Base-by-base conservation (phyloP, 2,888 invertebrate species). In the Tupiocoris notatus region DNA sequence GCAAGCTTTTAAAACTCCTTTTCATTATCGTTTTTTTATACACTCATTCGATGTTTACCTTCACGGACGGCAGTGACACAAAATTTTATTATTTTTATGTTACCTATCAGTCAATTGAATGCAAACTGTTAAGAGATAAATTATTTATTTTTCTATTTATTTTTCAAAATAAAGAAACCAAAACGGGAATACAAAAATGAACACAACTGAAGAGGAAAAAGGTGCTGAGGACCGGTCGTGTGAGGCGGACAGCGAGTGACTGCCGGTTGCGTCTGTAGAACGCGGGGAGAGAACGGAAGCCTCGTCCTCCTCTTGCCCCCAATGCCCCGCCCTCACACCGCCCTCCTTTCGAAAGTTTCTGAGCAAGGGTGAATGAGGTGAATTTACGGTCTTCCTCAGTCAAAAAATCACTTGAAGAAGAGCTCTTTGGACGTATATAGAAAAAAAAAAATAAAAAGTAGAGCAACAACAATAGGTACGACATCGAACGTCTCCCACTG, bases 191-290 rank as follows among this genome's bases (percentile, higher is more conserved):
- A 59, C 59, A 71, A 12, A 73, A 62, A 59, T 58, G 22, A 58
- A 70, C 57, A 67, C 25, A 70, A 73, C 73, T 73, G 73, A 73
- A 62, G 73, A 73, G 73, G 73, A 56, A 39, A n/a, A 39, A 39
- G 39, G 39, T 39, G 39, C 39, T 39, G 39, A 39, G 73, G 73
- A 73, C 73, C 73, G 73, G 73, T 73, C 39, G 39, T 73, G 73
- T 73, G 18, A 61, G 73, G 73, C 73, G 73, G 73, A 73, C 73
- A 73, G 62, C 73, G 73, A 73, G 57, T 73, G 73, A 73, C 73
- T 73, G 73, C 73, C 73, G 73, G 62, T 70, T 20, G 70, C 23
- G 70, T 70, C 73, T 73, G 39, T 59, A 61, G 70, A 22, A 22
- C 22, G 58, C 59, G 61, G 73, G 39, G 24, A 62, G 73, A 22